A percentile compares a stretch with the other conserved stretches of the same genome.
These are phyloP conservation scores for Oceanites oceanicus DNA, from an alignment of 2,113 vertebrate genomes.

Conservation along the genomic window DNA sequence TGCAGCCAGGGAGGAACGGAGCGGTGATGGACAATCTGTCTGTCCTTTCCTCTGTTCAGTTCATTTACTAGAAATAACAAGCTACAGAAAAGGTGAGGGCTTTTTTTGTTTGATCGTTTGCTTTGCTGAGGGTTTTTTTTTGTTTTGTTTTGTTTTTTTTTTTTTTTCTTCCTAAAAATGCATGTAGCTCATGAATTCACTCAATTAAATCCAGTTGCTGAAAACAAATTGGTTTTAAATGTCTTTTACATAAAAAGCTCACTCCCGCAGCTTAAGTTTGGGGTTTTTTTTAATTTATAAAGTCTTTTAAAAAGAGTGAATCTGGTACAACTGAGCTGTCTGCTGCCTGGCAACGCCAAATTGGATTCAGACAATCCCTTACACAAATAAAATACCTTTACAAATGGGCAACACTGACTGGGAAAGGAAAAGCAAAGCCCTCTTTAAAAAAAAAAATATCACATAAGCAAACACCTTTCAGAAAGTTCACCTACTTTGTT, in stretches of 20 bases:
- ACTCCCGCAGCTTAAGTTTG: no score
- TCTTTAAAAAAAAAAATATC: not conserved
- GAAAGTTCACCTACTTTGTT: rapidly evolving
- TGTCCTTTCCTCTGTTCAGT: not conserved
- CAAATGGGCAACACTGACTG: not conserved
- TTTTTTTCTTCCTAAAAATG: not conserved
- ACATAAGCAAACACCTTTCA: not conserved
- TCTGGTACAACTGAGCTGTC: not conserved
- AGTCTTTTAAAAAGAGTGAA: not conserved
- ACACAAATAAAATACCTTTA: not conserved
- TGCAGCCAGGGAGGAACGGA: not conserved
- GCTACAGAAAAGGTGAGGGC: not conserved
- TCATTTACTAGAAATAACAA: not conserved
- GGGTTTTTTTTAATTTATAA: no score
- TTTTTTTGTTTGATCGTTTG: not conserved
- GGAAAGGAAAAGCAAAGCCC: not conserved
- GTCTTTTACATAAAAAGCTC: no score
- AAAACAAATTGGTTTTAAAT: not conserved
- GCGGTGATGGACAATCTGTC: not conserved
- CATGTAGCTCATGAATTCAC: not conserved
- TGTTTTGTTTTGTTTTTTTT: not conserved
- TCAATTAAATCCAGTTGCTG: not conserved
- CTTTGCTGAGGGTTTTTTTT: not conserved
- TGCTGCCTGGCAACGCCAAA: not conserved
- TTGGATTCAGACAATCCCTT: not conserved